Percentiles rank a stretch among this genome's conserved stretches.
Conservation (phyloP, 2,797 vertebrate species). For the Tangara arthus region DNA sequence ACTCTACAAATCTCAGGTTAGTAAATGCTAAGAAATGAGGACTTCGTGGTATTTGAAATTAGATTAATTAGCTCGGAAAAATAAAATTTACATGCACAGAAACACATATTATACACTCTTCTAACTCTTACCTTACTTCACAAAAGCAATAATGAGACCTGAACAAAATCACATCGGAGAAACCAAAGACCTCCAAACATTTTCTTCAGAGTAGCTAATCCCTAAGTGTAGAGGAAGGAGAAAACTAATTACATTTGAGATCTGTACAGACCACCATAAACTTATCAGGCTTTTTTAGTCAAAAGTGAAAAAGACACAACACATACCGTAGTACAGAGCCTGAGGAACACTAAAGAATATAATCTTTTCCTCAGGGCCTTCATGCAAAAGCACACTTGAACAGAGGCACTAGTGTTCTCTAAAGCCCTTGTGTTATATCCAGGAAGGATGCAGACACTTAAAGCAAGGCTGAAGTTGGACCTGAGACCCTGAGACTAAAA, state of each 20-base stretch:
- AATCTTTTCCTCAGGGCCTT: neutral
- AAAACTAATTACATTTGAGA: constrained; percentile 33
- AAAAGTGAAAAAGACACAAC: neutral
- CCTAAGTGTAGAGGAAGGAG: neutral
- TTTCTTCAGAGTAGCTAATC: neutral
- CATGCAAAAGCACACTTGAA: neutral
- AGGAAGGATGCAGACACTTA: neutral
- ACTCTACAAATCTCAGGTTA: neutral
- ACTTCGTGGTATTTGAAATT: neutral
- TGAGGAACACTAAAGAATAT: neutral
- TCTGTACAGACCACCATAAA: constrained; percentile 35
- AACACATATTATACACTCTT: neutral
- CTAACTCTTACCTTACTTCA: neutral
- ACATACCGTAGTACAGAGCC: neutral
- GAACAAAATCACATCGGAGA: neutral
- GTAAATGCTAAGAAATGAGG: neutral
- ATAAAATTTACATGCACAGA: neutral
- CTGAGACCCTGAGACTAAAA: neutral
- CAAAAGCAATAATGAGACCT: neutral
- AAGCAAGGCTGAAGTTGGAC: neutral
- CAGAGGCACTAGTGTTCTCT: neutral
- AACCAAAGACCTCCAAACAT: neutral
- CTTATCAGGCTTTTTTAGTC: neutral
- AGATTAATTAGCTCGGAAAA: neutral
- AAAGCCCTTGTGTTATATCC: neutral